Evolutionary conservation across 2,113 vertebrate species (phyloP).

Genomic region (Chloebia gouldiae): DNA sequence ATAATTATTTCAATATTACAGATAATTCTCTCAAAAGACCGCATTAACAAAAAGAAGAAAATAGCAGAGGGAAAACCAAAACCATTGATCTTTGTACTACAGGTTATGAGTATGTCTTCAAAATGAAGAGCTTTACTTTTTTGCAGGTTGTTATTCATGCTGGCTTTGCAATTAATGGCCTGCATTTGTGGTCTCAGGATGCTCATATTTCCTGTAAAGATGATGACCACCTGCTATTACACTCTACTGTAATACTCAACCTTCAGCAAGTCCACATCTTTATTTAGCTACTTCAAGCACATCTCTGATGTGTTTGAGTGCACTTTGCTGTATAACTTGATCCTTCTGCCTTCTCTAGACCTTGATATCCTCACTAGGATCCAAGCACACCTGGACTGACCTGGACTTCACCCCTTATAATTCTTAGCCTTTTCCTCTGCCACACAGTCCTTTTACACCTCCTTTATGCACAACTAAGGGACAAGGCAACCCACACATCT

Average conservation of each 20-base stretch:
- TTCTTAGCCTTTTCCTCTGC: neutral
- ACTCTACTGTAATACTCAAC: neutral
- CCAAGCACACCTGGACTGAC: neutral
- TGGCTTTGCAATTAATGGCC: neutral
- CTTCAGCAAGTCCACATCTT: neutral
- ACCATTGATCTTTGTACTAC: neutral
- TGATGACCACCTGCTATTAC: neutral
- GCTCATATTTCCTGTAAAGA: neutral
- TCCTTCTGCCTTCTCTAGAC: neutral
- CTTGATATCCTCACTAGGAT: neutral
- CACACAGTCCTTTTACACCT: fast-evolving
- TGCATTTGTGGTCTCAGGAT: neutral
- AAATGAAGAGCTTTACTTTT: neutral
- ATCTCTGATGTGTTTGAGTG: neutral
- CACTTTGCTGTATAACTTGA: neutral
- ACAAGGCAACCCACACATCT: neutral
- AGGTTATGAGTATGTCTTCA: neutral
- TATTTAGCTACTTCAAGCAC: neutral
- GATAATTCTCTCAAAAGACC: neutral
- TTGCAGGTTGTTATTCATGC: neutral
- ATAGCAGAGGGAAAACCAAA: neutral
- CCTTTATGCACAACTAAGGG: neutral
- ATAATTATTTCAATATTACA: neutral
- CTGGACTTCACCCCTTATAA: neutral
- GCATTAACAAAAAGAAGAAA: neutral